These are phyloP conservation scores for Pelosia muscerda DNA, from an alignment of 2,888 invertebrate genomes.

Conservation along the genomic window DNA sequence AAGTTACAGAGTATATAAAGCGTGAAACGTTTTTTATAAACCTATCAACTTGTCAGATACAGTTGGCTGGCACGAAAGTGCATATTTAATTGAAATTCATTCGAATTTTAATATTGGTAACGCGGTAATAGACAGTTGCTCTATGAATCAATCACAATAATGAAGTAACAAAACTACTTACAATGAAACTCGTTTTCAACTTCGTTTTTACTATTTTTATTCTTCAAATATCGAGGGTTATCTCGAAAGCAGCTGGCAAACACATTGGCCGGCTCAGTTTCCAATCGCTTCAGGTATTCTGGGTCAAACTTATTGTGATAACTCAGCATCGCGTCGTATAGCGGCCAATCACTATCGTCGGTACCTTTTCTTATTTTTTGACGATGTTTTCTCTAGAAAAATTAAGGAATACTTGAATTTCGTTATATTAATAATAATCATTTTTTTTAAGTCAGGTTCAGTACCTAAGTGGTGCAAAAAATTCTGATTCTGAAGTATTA, in stretches of 20 bases:
- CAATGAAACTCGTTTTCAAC: slow-evolving; percentile 75
- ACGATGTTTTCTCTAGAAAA: slow-evolving; percentile 76
- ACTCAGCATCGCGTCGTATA: slow-evolving; percentile 69
- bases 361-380: slow-evolving; percentile 65
- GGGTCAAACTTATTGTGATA: slow-evolving; percentile 70
- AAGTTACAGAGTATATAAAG: no score
- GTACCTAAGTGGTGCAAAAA: no score
- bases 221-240: slow-evolving; percentile 51
- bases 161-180: slow-evolving; percentile 50
- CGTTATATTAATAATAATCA: no score
- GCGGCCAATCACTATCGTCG: slow-evolving; percentile 67
- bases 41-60: no score
- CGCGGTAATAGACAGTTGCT: no score
- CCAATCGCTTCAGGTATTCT: slow-evolving; percentile 62
- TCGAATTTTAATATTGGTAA: no score
- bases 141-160: not conserved
- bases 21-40: no score
- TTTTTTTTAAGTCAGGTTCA: no score
- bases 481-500: no score
- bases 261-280: slow-evolving; percentile 57
- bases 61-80: no score
- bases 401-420: not conserved
- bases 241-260: slow-evolving; percentile 50
- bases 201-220: slow-evolving; percentile 51
- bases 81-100: no score